A percentile compares a stretch with the other conserved stretches of the same genome.
Conservation (phyloP, 1,140 invertebrate genomes). For the Saxidomus purpurata region DNA sequence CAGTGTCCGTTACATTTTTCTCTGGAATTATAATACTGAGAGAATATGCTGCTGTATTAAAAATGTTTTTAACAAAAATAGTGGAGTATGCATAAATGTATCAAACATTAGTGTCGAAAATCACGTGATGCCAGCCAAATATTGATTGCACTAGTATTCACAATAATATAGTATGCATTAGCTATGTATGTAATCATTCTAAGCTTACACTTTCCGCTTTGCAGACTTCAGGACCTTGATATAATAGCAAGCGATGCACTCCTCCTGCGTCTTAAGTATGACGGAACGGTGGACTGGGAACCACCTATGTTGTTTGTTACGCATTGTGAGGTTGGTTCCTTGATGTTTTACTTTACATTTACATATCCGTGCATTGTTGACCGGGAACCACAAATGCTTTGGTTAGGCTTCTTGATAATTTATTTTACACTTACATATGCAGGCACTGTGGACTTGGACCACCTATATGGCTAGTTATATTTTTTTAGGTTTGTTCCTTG, state of each 20-base stretch:
- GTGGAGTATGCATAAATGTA: no score
- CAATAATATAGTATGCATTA: neutral
- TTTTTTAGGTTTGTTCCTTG: slow-evolving; percentile 26
- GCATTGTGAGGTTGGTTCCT: slow-evolving; percentile 43
- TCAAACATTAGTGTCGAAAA: no score
- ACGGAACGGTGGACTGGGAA: slow-evolving; percentile 42
- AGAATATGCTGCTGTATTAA: no score
- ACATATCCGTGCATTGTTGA: neutral
- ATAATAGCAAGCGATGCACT: slow-evolving; percentile 17
- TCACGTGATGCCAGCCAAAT: neutral
- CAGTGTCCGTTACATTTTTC: no score
- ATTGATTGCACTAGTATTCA: neutral
- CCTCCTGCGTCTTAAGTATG: neutral
- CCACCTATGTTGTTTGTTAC: slow-evolving; percentile 17
- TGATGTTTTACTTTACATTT: neutral
- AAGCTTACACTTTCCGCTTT: neutral
- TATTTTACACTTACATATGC: neutral
- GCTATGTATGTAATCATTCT: no score
- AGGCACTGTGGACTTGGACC: slow-evolving; percentile 45
- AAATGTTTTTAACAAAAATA: no score
- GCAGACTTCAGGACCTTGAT: slow-evolving; percentile 39
- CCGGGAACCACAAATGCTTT: no score
- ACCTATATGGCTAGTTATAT: neutral
- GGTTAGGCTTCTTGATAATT: neutral
- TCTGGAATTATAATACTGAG: no score